Evolutionary conservation across 2,888 invertebrate genomes (phyloP).

Genomic region (Stenoptilia bipunctidactyla): DNA sequence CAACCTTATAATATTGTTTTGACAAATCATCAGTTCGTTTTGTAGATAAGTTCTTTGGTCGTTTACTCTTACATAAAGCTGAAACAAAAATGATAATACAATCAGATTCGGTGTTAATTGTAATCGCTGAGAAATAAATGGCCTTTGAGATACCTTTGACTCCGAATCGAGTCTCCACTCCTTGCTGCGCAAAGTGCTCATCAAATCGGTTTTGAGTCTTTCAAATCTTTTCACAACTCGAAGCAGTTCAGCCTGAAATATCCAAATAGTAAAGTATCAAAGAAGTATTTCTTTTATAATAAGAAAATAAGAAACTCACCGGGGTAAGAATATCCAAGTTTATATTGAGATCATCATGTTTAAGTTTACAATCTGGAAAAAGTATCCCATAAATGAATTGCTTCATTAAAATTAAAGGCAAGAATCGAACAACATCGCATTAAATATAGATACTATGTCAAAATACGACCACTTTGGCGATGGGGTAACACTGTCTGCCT

Average conservation of each 20-base stretch:
- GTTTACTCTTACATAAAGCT: conserved; percentile 58
- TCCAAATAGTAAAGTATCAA: too few relatives aligned
- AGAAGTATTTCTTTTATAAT: too few relatives aligned
- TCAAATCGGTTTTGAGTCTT: conserved; percentile 57
- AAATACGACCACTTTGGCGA: too few relatives aligned
- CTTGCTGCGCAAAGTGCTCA: conserved; percentile 60
- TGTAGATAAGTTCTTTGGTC: conserved; percentile 63
- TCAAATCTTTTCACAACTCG: conserved; percentile 63
- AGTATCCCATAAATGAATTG: too few relatives aligned
- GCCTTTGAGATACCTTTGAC: conserved; percentile 43
- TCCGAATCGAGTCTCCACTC: conserved; percentile 66
- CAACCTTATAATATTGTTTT: conserved; percentile 54
- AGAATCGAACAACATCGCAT: too few relatives aligned
- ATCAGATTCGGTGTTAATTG: too few relatives aligned
- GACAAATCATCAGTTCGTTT: conserved; percentile 61
- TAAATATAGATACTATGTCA: too few relatives aligned
- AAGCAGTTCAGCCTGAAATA: conserved; percentile 48
- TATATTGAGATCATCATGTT: conserved; percentile 64
- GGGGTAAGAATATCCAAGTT: conserved; percentile 61
- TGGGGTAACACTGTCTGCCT: too few relatives aligned
- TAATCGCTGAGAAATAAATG: too few relatives aligned
- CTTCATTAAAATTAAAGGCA: too few relatives aligned
- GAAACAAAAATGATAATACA: conserved; percentile 20
- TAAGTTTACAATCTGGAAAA: conserved; percentile 59
- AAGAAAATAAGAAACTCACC: conserved; percentile 27